phyloP scores from a whole-genome alignment of 2,797 vertebrate genomes.

The Alauda arvensis region DNA sequence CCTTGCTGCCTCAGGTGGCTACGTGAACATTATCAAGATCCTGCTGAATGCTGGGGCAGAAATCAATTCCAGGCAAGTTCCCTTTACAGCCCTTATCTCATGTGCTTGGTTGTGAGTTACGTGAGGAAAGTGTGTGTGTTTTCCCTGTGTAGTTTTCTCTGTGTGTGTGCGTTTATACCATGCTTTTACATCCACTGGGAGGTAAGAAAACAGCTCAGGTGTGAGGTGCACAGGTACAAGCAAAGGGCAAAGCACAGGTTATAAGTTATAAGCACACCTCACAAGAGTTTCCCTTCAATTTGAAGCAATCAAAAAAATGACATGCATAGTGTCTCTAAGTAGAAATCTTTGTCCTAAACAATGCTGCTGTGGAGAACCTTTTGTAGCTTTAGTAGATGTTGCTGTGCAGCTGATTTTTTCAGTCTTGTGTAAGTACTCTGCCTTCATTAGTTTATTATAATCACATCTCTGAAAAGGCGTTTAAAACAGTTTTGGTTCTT shows the following conservation, averaged over 20 bases:
- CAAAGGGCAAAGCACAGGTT: background rate
- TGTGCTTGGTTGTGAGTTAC: background rate
- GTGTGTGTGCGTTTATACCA: accelerated
- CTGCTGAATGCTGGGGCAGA: slow-evolving; percentile 81
- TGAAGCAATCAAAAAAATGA: background rate
- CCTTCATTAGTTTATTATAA: background rate
- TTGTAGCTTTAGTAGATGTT: background rate
- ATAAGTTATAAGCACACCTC: accelerated
- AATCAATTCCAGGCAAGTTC: slow-evolving; percentile 81
- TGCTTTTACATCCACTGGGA: background rate
- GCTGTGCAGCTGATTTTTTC: background rate
- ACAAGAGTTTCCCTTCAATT: background rate
- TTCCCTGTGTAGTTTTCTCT: accelerated
- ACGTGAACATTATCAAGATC: slow-evolving; percentile 84
- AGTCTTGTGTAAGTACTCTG: background rate
- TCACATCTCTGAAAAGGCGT: background rate
- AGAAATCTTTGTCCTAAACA: background rate
- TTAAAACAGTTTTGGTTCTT: background rate
- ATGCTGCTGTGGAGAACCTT: background rate
- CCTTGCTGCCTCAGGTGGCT: slow-evolving; percentile 81
- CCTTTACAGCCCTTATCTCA: background rate
- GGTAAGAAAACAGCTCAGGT: background rate
- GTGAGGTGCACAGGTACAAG: background rate
- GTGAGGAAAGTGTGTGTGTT: background rate
- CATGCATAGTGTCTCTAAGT: accelerated